Evolutionary conservation across 2,888 invertebrate genomes (phyloP), one percentile per base, ranked within the genome.

Genomic region (Lymantria monacha): DNA sequence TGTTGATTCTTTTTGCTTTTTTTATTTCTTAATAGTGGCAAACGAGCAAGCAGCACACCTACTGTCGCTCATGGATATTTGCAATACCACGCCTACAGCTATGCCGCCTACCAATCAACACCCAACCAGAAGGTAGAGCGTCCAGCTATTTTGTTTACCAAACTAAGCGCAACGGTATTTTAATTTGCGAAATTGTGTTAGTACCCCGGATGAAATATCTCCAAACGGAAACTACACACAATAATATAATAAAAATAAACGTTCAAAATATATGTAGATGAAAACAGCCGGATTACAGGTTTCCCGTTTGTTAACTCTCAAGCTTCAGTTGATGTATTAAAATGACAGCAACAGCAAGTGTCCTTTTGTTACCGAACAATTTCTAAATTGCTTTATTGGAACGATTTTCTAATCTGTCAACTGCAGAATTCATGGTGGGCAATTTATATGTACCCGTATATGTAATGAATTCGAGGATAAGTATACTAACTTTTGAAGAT

Each of bases 321-420:
- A 38, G 49, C 46, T 44, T 41, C 33, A 31, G 13, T 36, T 12
- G 11, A 42, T 15, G 48, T 46, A 57, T 53, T 49, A 53, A 58
- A 48, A 37, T 61, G 61, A 59, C 56, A 57, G 50, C 5, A 49
- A n/a, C 48, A 51, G 48, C 44, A 47, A 48, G 42, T 55, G 36
- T 42, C 40, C 48, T 51, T 59, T 57, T 56, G 53, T 59, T 49
- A n/a, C 30, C 38, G 9, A 49, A 54, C 50, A 57, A 67, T 69
- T 61, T 63, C 49, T 48, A 64, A 64, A 63, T 61, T 57, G 59
- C 53, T 53, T 44, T 48, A 51, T 55, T 54, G 30, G 37, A 57
- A 61, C 63, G 51, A 69, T 69, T 66, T 63, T 67, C 59, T 63
- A 59, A 66, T 62, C 63, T 64, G 70, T 66, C 66, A 71, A 14